Percentiles rank a stretch among this genome's conserved stretches.
phyloP scores from a whole-genome alignment of 2,888 invertebrate genomes.

The Podotricha telesiphe region DNA sequence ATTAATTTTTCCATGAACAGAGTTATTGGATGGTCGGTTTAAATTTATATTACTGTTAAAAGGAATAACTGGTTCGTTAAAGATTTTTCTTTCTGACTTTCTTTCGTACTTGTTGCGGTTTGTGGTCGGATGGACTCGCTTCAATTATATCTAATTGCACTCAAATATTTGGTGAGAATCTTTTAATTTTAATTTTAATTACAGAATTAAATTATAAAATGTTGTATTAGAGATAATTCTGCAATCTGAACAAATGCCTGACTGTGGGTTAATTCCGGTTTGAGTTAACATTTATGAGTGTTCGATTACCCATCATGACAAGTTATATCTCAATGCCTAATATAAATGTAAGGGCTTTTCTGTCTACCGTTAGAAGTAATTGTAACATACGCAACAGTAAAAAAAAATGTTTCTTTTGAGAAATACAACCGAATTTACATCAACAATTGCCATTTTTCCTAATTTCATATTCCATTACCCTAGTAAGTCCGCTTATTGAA shows the following conservation, averaged over 20 bases:
- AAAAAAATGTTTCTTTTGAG: no score
- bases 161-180: not conserved
- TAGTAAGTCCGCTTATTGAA: slow-evolving; percentile 3
- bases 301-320: no score
- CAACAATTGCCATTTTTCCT: not conserved
- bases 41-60: slow-evolving; percentile 48
- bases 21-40: slow-evolving; percentile 30
- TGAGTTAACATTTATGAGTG: no score
- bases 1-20: slow-evolving; percentile 31
- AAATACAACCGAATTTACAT: not conserved
- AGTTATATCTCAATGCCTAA: no score
- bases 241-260: not conserved
- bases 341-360: no score
- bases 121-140: not conserved
- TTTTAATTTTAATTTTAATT: slow-evolving; percentile 7
- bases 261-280: no score
- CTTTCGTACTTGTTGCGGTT: slow-evolving; percentile 55
- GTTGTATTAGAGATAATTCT: not conserved
- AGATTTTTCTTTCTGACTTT: slow-evolving; percentile 67
- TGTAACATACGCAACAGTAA: no score
- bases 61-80: slow-evolving; percentile 70
- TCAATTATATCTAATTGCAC: not conserved
- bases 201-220: not conserved
- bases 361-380: no score
- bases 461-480: slow-evolving; percentile 11